Percentiles rank a stretch among this genome's conserved stretches.
phyloP scores from a whole-genome alignment of 2,888 invertebrate genomes.

The Ellobium chinense region DNA sequence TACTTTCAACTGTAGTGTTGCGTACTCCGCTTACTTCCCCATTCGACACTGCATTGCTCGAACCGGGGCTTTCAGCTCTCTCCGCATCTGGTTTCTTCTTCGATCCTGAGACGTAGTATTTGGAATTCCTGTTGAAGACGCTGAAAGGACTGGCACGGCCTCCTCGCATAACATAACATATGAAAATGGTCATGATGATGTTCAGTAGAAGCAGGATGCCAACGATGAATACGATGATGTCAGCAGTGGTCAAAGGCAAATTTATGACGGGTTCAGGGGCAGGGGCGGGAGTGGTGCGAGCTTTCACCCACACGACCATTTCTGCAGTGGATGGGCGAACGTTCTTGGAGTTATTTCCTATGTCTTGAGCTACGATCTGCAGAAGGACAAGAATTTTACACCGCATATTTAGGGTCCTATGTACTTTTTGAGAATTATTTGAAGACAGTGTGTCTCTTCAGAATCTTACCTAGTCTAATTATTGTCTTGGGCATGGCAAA shows the following conservation, averaged over 20 bases:
- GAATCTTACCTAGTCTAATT: too few species aligned
- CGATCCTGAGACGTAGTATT: constrained; percentile 1
- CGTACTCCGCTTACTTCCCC: background rate
- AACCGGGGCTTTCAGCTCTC: background rate
- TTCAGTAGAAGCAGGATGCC: constrained; percentile 25
- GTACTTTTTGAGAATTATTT: too few species aligned
- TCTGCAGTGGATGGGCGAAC: background rate
- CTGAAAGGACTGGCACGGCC: background rate
- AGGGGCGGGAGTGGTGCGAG: background rate
- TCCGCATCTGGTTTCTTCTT: background rate
- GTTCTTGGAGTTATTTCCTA: background rate
- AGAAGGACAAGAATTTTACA: background rate
- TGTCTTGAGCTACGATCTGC: constrained; percentile 29
- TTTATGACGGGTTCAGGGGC: constrained; percentile 3
- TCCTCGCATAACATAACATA: constrained; percentile 6
- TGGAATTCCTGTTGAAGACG: constrained; percentile 5
- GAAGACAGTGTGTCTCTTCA: too few species aligned
- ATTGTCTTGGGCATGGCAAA: too few species aligned
- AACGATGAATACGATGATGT: constrained; percentile 29
- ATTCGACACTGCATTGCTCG: background rate
- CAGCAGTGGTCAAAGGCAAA: constrained; percentile 18
- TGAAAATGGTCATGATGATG: constrained; percentile 18
- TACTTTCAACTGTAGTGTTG: background rate
- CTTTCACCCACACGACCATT: constrained; percentile 23
- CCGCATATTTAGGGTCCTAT: too few species aligned